Evolutionary conservation across 2,888 invertebrate genomes (phyloP).

Genomic region (Crossocerus cetratus): DNA sequence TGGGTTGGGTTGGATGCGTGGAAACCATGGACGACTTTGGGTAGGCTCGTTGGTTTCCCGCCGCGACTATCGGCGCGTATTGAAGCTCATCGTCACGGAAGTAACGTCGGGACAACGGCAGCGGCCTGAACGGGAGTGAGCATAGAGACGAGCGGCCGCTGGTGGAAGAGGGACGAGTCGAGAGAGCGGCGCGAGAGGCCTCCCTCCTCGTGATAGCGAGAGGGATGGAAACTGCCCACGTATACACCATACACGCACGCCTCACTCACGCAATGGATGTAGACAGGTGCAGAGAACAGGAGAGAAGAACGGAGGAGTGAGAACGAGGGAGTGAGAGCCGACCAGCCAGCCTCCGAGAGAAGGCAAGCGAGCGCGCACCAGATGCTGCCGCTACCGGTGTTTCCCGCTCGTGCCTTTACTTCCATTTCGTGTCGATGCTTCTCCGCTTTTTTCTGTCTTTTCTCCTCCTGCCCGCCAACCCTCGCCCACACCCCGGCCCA

Average conservation of each 20-base stretch:
- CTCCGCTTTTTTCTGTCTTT: conserved; percentile 55
- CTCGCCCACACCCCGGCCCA: conserved; percentile 6
- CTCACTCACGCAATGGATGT: conserved; percentile 30
- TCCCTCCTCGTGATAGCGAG: conserved; percentile 15
- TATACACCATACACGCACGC: conserved; percentile 28
- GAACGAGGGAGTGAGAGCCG: conserved; percentile 11
- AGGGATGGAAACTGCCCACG: conserved; percentile 37
- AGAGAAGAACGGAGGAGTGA: conserved; percentile 35
- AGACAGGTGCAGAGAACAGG: conserved; percentile 16
- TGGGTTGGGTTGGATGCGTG: conserved; percentile 70
- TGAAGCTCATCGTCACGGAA: conserved; percentile 77
- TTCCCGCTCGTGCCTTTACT: conserved; percentile 52
- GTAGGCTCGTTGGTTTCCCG: conserved; percentile 76
- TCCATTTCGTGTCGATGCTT: conserved; percentile 61
- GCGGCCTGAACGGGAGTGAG: conserved; percentile 66
- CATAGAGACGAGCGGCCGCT: conserved; percentile 44
- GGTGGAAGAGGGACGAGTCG: conserved; percentile 34
- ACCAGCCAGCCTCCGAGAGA: not conserved
- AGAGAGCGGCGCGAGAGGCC: conserved; percentile 11
- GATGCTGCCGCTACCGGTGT: conserved; percentile 59
- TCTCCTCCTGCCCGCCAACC: too few species aligned
- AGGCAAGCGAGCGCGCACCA: conserved; percentile 59
- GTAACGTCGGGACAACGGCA: conserved; percentile 76
- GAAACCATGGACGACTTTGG: conserved; percentile 75
- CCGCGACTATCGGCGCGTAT: conserved; percentile 76